Evolutionary conservation across 2,888 invertebrate species (phyloP), one percentile per base, ranked within the genome.

Genomic region (Diaphora mendica): DNA sequence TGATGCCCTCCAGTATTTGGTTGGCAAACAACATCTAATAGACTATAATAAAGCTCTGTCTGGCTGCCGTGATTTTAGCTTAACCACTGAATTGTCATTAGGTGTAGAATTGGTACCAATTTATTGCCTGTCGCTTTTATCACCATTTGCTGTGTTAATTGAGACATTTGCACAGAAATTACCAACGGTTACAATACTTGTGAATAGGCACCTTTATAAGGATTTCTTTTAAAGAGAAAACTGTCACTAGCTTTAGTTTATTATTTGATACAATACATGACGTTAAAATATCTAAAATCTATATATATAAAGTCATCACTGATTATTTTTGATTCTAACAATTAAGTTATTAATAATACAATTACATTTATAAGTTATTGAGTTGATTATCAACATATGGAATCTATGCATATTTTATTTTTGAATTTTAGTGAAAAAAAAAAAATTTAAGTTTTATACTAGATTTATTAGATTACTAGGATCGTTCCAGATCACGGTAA

Each of bases 81-180:
- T 85, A 86, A 79, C 84, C 84, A 87, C 85, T 89, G 89, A 92
- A 92, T 90, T 89, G 90, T 90, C 87, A 85, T 87, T 86, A 86
- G 86, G 85, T 85, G 88, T 88, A 87, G 91, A 92, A 93, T 92
- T 89, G 89, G 84, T 79, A 80, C 86, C 88, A 90, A 92, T 93
- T 91, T 91, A 92, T 92, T 91, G 88, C 78, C 81, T 86, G 91
- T 90, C 91, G 89, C 90, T 87, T 90, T 92, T 90, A 92, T 92
- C 90, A 89, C 87, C 87, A 88, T 90, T 91, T 91, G 88, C 88
- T 86, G 87, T 90, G 92, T 90, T 92, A 93, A 93, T 93, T 93
- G 92, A 92, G 92, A 91, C 92, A 93, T 93, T 93, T 93, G 90
- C 91, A 90, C 88, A 88, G 89, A 90, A 91, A 92, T 93, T 88